Percentiles rank a stretch among this genome's conserved stretches.
phyloP scores from a whole-genome alignment of 2,888 invertebrate genomes.

The Lithophane semibrunnea region DNA sequence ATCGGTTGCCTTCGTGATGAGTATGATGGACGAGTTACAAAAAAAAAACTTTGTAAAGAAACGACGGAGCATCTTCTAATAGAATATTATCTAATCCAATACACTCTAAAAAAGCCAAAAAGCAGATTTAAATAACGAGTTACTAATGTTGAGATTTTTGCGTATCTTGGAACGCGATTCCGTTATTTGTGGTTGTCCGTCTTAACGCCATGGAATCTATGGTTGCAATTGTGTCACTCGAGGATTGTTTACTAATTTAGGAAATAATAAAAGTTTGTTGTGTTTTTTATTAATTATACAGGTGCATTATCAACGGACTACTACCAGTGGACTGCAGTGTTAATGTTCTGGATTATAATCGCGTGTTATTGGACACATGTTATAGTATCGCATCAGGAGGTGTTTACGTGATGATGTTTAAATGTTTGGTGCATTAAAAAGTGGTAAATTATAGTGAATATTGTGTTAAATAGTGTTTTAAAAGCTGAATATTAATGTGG shows the following conservation, averaged over 20 bases:
- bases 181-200: conserved; percentile 86
- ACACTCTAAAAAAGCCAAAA: neutral
- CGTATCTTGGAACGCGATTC: conserved; percentile 76
- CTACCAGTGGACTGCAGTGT: conserved; percentile 64
- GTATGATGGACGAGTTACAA: no score
- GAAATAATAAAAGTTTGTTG: conserved; percentile 75
- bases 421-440: conserved; percentile 75
- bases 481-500: conserved; percentile 71
- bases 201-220: conserved; percentile 88
- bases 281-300: conserved; percentile 61
- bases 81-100: neutral
- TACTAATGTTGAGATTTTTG: conserved; percentile 46
- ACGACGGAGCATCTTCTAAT: no score
- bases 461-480: conserved; percentile 71
- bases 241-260: conserved; percentile 89
- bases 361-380: conserved; percentile 53
- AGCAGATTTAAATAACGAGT: neutral
- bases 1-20: neutral
- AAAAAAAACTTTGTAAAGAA: neutral
- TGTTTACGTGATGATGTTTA: conserved; percentile 86
- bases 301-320: conserved; percentile 57
- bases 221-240: conserved; percentile 88
- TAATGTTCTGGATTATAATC: conserved; percentile 51
- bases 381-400: conserved; percentile 74
- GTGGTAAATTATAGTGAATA: conserved; percentile 73